Conservation (phyloP, 2,797 vertebrate species). For the Phrynocephalus vlangalii region DNA sequence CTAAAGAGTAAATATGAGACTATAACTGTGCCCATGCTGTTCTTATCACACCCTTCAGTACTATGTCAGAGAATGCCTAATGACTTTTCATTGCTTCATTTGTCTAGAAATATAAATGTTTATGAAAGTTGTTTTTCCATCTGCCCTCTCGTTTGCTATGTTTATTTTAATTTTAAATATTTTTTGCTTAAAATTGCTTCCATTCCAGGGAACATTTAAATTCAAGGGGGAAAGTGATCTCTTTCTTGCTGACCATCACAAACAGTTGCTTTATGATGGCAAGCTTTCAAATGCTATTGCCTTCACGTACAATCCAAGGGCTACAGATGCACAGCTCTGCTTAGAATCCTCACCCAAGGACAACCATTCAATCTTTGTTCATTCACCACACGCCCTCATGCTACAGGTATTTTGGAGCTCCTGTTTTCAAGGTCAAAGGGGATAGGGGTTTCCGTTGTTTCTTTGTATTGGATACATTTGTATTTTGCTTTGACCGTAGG, state of each 20-base stretch:
- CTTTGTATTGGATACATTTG: background rate
- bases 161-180: background rate
- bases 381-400: slow-evolving; percentile 98
- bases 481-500: background rate
- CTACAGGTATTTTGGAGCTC: slow-evolving; percentile 87
- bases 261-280: slow-evolving; percentile 93
- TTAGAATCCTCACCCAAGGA: slow-evolving; percentile 98
- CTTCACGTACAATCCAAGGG: slow-evolving; percentile 95
- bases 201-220: slow-evolving; percentile 92
- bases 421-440: background rate
- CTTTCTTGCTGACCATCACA: slow-evolving; percentile 95
- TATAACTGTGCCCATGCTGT: background rate
- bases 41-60: background rate
- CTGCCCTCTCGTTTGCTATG: background rate
- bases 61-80: background rate
- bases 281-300: slow-evolving; percentile 92
- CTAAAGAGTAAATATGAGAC: background rate
- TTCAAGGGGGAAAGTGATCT: slow-evolving; percentile 98
- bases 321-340: slow-evolving; percentile 97
- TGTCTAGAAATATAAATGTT: background rate
- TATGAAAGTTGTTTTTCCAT: background rate
- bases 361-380: slow-evolving; percentile 95
- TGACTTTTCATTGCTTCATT: background rate
- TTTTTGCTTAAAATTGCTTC: background rate
- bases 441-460: background rate